These are phyloP conservation scores for Sigmodon hispidus DNA, from an alignment of 2,113 vertebrate species.

Conservation along the genomic window DNA sequence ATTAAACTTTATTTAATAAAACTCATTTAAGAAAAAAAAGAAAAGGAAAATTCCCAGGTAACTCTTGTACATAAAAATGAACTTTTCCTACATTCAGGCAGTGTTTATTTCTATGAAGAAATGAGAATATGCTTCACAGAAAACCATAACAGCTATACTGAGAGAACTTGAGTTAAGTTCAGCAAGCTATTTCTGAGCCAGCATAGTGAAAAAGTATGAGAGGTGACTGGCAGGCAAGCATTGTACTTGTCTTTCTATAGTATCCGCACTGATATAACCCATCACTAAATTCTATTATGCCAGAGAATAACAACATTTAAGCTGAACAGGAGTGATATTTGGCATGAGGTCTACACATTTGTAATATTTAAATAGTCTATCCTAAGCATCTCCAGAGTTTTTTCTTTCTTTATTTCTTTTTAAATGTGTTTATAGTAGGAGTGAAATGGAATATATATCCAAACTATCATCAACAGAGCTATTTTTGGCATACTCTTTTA, in stretches of 20 bases:
- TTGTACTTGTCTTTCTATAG: neutral
- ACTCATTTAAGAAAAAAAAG: neutral
- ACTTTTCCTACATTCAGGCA: neutral
- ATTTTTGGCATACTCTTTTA: neutral
- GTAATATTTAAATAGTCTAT: neutral
- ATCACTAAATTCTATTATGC: slow-evolving; percentile 16
- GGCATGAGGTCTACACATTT: neutral
- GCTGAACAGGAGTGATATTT: neutral
- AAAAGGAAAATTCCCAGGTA: slow-evolving; percentile 20
- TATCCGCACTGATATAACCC: neutral
- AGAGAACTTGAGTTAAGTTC: neutral
- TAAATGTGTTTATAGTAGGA: neutral
- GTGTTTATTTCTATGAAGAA: neutral
- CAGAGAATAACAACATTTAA: neutral
- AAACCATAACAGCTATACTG: neutral
- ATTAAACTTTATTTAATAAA: neutral
- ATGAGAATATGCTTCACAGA: slow-evolving; percentile 35
- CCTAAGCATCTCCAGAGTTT: neutral
- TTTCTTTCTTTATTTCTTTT: neutral
- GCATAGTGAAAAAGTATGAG: neutral
- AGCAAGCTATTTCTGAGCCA: neutral
- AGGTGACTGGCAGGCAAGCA: neutral
- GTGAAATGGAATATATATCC: neutral
- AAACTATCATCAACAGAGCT: no score
- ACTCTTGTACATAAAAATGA: neutral